These are phyloP conservation scores for Zaprionus ghesquierei DNA, from an alignment of 1,140 invertebrate species.

Conservation along the genomic window DNA sequence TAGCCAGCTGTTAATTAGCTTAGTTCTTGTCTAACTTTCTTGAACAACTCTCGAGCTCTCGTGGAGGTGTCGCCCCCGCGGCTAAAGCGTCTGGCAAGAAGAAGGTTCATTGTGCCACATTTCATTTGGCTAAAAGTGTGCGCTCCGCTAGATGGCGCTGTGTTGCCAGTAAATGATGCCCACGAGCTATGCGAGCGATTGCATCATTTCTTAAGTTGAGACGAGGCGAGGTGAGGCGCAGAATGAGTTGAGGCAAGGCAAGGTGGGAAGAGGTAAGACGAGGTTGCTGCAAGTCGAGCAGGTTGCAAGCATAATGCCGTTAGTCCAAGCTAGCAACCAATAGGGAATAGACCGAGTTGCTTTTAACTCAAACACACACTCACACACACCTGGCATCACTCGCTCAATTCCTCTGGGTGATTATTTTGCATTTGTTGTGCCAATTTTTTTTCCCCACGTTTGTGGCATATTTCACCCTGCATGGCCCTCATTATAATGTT, in stretches of 20 bases:
- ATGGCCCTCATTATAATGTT: slow-evolving; percentile 44
- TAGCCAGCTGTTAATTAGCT: slow-evolving; percentile 33
- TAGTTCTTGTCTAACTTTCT: slow-evolving; percentile 12
- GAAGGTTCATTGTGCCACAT: slow-evolving; percentile 71
- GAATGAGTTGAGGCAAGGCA: neutral
- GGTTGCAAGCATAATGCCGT: slow-evolving; percentile 15
- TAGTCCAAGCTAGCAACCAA: slow-evolving; percentile 32
- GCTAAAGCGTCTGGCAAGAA: slow-evolving; percentile 28
- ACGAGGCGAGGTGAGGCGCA: neutral
- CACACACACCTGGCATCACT: too few relatives aligned
- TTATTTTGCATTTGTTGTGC: slow-evolving; percentile 70
- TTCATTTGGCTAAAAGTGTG: slow-evolving; percentile 75
- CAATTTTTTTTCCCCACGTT: slow-evolving; percentile 50
- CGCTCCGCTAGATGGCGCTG: slow-evolving; percentile 4
- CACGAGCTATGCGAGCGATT: slow-evolving; percentile 58
- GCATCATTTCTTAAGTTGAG: slow-evolving; percentile 46
- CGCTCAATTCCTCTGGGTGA: slow-evolving; percentile 61
- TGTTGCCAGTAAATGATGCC: slow-evolving; percentile 49
- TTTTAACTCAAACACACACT: neutral
- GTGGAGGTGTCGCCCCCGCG: neutral
- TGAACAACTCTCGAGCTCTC: neutral
- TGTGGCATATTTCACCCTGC: neutral
- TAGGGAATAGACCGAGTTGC: slow-evolving; percentile 39
- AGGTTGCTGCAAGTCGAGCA: neutral
- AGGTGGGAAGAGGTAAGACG: neutral